Base-by-base conservation (phyloP, 2,797 vertebrate genomes). In the Scleropages formosus region DNA sequence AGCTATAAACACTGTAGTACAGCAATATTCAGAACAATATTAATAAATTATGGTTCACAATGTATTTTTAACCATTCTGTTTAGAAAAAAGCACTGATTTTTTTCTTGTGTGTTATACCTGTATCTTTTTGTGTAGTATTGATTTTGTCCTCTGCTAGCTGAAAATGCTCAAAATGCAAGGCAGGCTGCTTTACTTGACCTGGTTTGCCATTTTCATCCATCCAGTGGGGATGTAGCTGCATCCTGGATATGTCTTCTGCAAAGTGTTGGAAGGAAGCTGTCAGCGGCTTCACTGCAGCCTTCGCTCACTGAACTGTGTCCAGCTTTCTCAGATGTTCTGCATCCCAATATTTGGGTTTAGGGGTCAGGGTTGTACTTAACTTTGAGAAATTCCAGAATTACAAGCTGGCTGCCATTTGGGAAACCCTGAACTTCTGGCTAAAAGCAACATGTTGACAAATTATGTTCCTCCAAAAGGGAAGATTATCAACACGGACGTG, bases 121-220 rank as follows among this genome's bases (percentile, higher is more conserved):
- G 61, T 61, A 18, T 61, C n/a, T 18, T 6, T 67, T 16, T 56
- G 68, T 71, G 47, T 58, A 27, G 47, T 15, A 27, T 71, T 53
- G 8, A 26, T 53, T 51, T 56, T 71, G 68, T 71, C 53, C 68
- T 31, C 66, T 49, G 24, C 49, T 68, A 68, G 47, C 44, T 47
- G 66, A 47, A 68, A 51, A 26, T 2, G 11, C 47, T 68, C 31
- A 31, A 68, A 51, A 44, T 49, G 44, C 22, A 8, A 68, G n/a
- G n/a, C n/a, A n/a, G 31, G 66, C 46, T 71, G 51, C 49, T n/a
- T 53, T 24, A 15, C 26, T 71, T 53, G 68, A 71, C 68, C 68
- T 71, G 68, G 47, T 71, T 71, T 71, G 68, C 47, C 56, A 53
- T 71, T 71, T 58, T 71, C 27, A 56, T 56, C 24, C 26, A 71